A percentile compares a stretch with the other conserved stretches of the same genome.
These are phyloP conservation scores for Macrotrachela quadricornifera DNA, from an alignment of 1,140 invertebrate species.

Conservation along the genomic window DNA sequence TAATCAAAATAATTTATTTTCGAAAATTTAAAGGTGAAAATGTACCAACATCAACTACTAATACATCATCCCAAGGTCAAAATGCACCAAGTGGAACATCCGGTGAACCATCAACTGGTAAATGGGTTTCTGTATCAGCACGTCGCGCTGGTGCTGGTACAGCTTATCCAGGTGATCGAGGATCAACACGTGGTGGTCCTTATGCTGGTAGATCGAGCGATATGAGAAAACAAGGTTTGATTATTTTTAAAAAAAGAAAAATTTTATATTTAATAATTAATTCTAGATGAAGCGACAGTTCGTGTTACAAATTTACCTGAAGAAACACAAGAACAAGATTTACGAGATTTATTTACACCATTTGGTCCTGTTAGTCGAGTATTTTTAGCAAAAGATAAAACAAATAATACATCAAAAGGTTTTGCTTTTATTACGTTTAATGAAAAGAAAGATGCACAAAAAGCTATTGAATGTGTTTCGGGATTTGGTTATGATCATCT, in stretches of 20 bases:
- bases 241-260: too few species aligned
- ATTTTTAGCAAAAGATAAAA: constrained; percentile 62
- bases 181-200: neutral
- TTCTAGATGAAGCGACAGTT: constrained; percentile 57
- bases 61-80: constrained; percentile 1
- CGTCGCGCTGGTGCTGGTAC: constrained; percentile 14
- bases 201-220: neutral
- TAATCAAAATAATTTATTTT: neutral
- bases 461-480: constrained; percentile 67
- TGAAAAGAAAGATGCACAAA: constrained; percentile 55
- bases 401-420: constrained; percentile 1
- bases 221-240: too few species aligned
- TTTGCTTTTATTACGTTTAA: constrained; percentile 9
- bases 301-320: constrained; percentile 91
- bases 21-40: neutral
- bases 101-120: neutral
- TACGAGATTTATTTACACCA: constrained; percentile 77
- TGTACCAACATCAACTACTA: constrained; percentile 2
- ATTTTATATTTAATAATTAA: neutral
- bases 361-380: constrained; percentile 68
- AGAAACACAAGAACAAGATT: constrained; percentile 72
- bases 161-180: constrained; percentile 10
- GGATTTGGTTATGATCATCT: constrained; percentile 94
- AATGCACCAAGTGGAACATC: constrained; percentile 11
- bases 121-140: too few species aligned